Base-by-base conservation (phyloP, 2,797 vertebrate genomes). In the Sebastes paucispinis region DNA sequence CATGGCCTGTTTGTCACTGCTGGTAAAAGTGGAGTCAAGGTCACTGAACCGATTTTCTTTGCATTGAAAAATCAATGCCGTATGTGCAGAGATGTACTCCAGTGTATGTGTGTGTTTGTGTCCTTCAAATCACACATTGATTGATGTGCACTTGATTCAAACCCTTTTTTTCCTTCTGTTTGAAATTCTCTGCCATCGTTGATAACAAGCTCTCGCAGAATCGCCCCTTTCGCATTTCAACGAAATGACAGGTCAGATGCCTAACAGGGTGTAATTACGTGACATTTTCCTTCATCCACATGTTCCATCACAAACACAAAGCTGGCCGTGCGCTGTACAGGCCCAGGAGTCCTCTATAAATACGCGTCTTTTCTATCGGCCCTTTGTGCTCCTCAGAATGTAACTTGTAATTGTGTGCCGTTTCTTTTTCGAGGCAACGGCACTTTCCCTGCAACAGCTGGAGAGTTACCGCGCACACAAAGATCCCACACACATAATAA, bases 301-400 rank as follows among this genome's bases (percentile, higher is more conserved):
- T 87, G 84, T 92, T 90, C 87, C 89, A 88, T 93, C 86, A 85
- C 85, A 90, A 90, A 90, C 87, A 92, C 84, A 88, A 91, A 93
- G 88, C 79, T 73, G 79, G 66, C 58, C 31, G 13, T 87, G 63
- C 4, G 39, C 81, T 81, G 59, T 63, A 58, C 88, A 83, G 79
- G 76, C 84, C 52, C 83, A 91, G 79, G 80, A 89, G 70, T 87
- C 84, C 60, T 74, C 83, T 85, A 87, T 88, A 92, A 92, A 93
- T 88, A 91, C 67, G 60, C 22, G 11, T 77, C 66, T 77, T 89
- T 91, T 91, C 79, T 67, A 67, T 79, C 25, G 67, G 76, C 65
- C 65, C 85, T 90, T 88, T 91, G 78, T 84, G 64, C 83, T 84
- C 60, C 71, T 68, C 32, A 69, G 75, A 87, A 90, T 82, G 81